Evolutionary conservation across 2,113 vertebrate genomes (phyloP), one percentile per base, ranked within the genome.

Genomic region (Poecilia latipinna): DNA sequence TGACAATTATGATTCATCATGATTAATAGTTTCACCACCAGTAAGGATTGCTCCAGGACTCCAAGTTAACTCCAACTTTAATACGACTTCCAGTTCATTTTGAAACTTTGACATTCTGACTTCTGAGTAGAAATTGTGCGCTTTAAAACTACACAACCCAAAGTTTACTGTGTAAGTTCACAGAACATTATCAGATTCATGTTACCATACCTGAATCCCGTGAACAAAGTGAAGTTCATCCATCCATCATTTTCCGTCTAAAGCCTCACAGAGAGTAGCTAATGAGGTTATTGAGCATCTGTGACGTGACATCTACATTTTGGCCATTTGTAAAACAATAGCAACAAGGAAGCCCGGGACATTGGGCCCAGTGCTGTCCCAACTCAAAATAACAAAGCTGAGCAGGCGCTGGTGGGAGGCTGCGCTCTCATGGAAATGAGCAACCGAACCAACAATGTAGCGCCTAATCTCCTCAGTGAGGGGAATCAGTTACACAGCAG

Each of bases 261-360:
- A 48, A 42, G 77, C 80, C 86, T 83, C 88, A 88, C 90, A 68
- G 86, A 74, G 89, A 89, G 91, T 90, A 84, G 87, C 92, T 93
- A 93, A 93, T 91, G 93, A 91, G 93, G 91, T 93, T 94, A 93
- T 91, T 93, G 93, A 90, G 93, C 84, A 94, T 94, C 90, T 94
- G 93, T 91, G 92, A 95, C 92, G 85, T 94, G 93, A 95, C 95
- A 95, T 95, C 94, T 95, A 95, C 94, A 95, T 95, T 94, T 94
- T 77, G 86, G 83, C 79, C 80, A 94, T 95, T 95, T 95, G 94
- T 94, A 93, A 95, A 90, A 95, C 94, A 95, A 95, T 92, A 86
- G 89, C 79, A 80, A 95, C 93, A 92, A 94, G 94, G 94, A 94
- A 94, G 90, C 94, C 89, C 4, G 87, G 90, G 86, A 93, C 93